Evolutionary conservation across 2,797 vertebrate species (phyloP).

Genomic region (Momotus momota): DNA sequence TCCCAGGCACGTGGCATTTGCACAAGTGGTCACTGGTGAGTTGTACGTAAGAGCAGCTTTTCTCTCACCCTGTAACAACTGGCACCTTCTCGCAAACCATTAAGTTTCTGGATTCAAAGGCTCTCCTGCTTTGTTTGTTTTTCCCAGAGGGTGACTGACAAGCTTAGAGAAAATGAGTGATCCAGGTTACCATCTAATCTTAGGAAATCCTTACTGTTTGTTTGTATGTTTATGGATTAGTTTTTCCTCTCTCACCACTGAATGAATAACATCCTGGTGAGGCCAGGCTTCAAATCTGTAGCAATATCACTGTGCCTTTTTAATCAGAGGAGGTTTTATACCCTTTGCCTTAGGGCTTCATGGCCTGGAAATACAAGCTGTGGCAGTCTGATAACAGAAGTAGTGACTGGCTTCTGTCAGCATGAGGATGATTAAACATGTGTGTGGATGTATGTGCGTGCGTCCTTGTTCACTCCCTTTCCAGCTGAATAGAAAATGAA

Average conservation of each 20-base stretch:
- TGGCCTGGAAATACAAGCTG: constrained; percentile 1
- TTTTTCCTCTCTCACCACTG: neutral
- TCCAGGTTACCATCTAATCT: neutral
- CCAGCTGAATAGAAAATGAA: constrained; percentile 36
- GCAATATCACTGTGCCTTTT: neutral
- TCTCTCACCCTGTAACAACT: neutral
- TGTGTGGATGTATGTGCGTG: neutral
- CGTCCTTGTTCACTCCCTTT: neutral
- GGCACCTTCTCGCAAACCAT: neutral
- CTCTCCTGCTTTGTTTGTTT: neutral
- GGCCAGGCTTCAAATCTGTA: neutral
- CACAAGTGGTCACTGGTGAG: constrained; percentile 25
- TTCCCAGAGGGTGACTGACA: neutral
- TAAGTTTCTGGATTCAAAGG: neutral
- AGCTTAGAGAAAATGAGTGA: neutral
- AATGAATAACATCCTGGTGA: neutral
- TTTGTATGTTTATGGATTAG: neutral
- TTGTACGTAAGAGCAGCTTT: neutral
- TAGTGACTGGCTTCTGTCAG: constrained; percentile 27
- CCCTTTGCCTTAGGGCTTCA: neutral
- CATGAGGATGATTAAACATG: constrained; percentile 30
- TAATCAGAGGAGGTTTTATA: constrained; percentile 1
- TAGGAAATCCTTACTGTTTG: neutral
- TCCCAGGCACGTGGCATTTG: neutral
- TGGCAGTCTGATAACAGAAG: constrained; percentile 17